A percentile compares a stretch with the other conserved stretches of the same genome.
These are phyloP conservation scores for Orchesella cincta DNA, from an alignment of 1,140 invertebrate species.

Conservation along the genomic window DNA sequence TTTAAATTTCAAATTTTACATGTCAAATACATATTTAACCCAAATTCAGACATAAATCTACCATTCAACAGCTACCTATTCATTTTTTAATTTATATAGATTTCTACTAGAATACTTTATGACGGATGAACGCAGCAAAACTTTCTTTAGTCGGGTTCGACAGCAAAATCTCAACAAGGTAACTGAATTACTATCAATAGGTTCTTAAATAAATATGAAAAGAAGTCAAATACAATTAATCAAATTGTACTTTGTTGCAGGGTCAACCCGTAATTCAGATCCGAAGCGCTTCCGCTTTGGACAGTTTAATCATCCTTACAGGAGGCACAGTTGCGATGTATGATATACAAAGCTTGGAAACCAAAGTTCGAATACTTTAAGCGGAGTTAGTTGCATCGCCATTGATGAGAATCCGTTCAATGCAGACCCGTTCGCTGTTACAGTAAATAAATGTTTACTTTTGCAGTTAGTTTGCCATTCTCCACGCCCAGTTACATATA, in stretches of 20 bases:
- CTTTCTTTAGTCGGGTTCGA: conserved; percentile 39
- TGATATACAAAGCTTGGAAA: conserved; percentile 46
- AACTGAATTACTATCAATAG: not conserved
- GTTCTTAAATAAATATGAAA: no score
- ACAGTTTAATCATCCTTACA: conserved; percentile 44
- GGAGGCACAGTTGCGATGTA: conserved; percentile 44
- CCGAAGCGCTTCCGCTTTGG: conserved; percentile 47
- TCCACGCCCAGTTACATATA: not conserved
- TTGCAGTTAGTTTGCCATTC: not conserved
- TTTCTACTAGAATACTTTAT: conserved; percentile 48
- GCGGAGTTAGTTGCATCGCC: conserved; percentile 37
- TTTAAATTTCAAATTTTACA: conserved; percentile 12
- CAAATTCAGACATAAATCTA: conserved; percentile 9
- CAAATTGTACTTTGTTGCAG: conserved; percentile 15
- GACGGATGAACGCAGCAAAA: conserved; percentile 39
- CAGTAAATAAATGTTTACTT: conserved; percentile 24
- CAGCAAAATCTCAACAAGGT: conserved; percentile 38
- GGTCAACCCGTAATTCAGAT: conserved; percentile 42
- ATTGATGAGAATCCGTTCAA: conserved; percentile 49
- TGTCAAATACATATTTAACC: conserved; percentile 1
- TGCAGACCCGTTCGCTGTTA: conserved; percentile 45
- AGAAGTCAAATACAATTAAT: not conserved
- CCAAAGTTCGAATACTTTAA: conserved; percentile 41
- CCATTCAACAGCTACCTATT: not conserved
- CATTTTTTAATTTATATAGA: conserved; percentile 25